phyloP scores from a whole-genome alignment of 2,888 invertebrate genomes.

The Tiliacea aurago region DNA sequence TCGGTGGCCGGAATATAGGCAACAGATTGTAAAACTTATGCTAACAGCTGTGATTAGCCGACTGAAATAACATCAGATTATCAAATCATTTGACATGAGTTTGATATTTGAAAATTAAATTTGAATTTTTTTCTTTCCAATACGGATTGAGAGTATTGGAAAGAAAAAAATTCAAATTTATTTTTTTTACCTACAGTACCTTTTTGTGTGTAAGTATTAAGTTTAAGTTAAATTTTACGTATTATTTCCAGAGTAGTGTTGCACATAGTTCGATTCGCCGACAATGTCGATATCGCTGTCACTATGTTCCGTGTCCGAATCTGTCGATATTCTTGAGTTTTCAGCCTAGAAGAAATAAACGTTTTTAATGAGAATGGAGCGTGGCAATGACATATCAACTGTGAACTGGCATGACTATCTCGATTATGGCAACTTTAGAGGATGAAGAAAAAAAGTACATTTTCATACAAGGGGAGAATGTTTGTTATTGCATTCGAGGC shows the following conservation, averaged over 20 bases:
- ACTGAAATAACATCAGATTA: not conserved
- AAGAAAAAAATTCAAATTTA: no score
- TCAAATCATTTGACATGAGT: not conserved
- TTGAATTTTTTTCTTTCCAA: not conserved
- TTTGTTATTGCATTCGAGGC: no score
- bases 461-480: no score
- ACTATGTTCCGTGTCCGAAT: constrained; percentile 91
- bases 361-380: not conserved
- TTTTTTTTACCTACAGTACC: no score
- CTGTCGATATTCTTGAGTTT: constrained; percentile 81
- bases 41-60: not conserved
- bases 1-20: not conserved
- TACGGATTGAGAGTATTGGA: no score
- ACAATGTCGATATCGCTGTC: constrained; percentile 92
- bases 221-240: constrained; percentile 65
- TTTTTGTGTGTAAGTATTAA: not conserved
- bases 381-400: not conserved
- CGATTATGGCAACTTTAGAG: no score
- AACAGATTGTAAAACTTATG: not conserved
- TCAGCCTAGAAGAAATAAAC: constrained; percentile 72
- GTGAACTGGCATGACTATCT: no score
- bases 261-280: constrained; percentile 86
- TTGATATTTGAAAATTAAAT: not conserved
- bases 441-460: no score
- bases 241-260: constrained; percentile 78